Conservation (phyloP, 2,888 invertebrate species). For the Pseudolycoriella hygida region DNA sequence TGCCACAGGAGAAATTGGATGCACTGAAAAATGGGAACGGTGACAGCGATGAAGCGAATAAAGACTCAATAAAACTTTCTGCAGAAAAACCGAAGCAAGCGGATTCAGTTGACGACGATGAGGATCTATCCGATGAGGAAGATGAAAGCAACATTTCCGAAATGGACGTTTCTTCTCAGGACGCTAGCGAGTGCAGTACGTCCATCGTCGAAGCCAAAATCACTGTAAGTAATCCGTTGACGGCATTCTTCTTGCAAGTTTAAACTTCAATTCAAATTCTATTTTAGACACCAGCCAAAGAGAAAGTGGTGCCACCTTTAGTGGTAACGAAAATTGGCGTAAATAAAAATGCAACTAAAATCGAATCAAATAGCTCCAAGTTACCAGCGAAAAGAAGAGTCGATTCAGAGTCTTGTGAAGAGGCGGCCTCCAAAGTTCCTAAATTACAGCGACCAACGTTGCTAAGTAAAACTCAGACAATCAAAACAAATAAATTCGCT, state of each 20-base stretch:
- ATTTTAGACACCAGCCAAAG: background rate
- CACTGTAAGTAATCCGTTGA: conserved; percentile 2
- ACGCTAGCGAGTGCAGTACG: conserved; percentile 6
- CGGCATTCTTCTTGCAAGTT: background rate
- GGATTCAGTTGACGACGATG: background rate
- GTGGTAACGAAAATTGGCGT: background rate
- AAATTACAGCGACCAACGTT: conserved; percentile 2
- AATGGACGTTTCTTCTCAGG: conserved; percentile 6
- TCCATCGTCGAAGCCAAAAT: conserved; percentile 9
- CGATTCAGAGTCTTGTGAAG: background rate
- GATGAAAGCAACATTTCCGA: conserved; percentile 5
- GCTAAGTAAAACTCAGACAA: conserved; percentile 3
- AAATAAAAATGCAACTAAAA: background rate
- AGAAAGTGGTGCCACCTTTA: background rate
- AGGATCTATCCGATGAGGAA: conserved; percentile 7
- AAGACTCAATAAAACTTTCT: background rate
- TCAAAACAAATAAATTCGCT: conserved; percentile 16
- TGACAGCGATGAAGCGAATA: conserved; percentile 5
- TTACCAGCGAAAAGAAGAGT: background rate
- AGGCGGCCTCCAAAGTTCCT: background rate
- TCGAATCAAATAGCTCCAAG: background rate
- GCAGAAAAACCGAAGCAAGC: background rate
- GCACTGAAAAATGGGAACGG: conserved; percentile 2
- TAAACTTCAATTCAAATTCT: too few species aligned
- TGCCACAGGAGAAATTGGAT: conserved; percentile 13